Percentiles rank a stretch among this genome's conserved stretches.
phyloP scores from a whole-genome alignment of 2,797 vertebrate genomes.

The Macroramphosus scolopax region DNA sequence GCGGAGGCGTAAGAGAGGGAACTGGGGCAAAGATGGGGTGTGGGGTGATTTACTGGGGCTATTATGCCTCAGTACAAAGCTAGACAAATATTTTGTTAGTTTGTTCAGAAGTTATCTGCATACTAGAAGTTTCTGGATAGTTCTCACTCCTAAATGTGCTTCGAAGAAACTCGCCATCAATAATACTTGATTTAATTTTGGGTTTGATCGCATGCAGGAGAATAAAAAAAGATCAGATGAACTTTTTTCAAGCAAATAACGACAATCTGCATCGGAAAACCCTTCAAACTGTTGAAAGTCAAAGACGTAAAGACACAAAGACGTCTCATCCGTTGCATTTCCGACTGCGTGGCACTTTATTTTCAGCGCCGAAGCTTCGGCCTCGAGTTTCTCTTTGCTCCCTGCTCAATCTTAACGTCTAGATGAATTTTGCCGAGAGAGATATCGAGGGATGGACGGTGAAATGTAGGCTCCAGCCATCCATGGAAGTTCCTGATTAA shows the following conservation, averaged over 20 bases:
- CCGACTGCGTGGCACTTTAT: slow-evolving; percentile 25
- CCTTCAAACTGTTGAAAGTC: slow-evolving; percentile 41
- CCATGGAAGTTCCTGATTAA: slow-evolving; percentile 83
- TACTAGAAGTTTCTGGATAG: slow-evolving; percentile 21
- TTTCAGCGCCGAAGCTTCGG: slow-evolving; percentile 41
- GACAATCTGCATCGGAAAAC: not conserved
- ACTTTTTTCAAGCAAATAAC: too few species aligned
- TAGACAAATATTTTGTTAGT: slow-evolving; percentile 67
- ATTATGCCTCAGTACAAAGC: slow-evolving; percentile 66
- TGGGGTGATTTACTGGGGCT: slow-evolving; percentile 46
- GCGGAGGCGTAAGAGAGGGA: slow-evolving; percentile 59
- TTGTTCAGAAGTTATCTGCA: slow-evolving; percentile 55
- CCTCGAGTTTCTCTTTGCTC: slow-evolving; percentile 65
- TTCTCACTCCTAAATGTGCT: not conserved
- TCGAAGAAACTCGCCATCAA: not conserved
- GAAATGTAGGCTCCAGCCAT: slow-evolving; percentile 78
- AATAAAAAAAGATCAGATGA: too few species aligned
- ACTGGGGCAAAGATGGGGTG: slow-evolving; percentile 69
- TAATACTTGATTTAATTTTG: not conserved
- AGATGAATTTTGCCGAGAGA: slow-evolving; percentile 73
- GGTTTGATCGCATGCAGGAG: too few species aligned
- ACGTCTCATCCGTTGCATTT: slow-evolving; percentile 9
- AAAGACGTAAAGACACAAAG: not conserved
- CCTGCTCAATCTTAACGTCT: slow-evolving; percentile 73
- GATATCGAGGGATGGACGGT: slow-evolving; percentile 72